Conservation (phyloP, 1,140 invertebrate genomes). For the Chlorops oryzae region DNA sequence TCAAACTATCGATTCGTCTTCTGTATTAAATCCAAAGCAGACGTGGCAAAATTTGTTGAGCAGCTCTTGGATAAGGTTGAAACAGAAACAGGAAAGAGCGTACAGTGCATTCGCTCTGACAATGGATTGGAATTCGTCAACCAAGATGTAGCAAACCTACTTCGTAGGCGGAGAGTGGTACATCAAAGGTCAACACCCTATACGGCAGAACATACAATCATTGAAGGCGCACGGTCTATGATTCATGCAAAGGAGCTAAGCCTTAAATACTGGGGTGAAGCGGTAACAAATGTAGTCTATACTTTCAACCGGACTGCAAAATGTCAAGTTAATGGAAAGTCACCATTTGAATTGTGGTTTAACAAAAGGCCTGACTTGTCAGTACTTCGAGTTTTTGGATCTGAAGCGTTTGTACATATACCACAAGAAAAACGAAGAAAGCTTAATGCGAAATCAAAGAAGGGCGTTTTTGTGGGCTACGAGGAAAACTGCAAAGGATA, state of each 20-base stretch:
- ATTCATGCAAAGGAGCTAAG: constrained; percentile 17
- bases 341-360: constrained; percentile 23
- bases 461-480: constrained; percentile 1
- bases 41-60: constrained; percentile 5
- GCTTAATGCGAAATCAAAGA: not conserved
- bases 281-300: constrained; percentile 20
- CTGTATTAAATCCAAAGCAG: constrained; percentile 31
- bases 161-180: too few relatives aligned
- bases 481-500: not conserved
- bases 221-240: constrained; percentile 39
- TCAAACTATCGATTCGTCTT: constrained; percentile 40
- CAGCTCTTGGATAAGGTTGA: not conserved
- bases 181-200: too few relatives aligned
- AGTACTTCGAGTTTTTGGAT: not conserved
- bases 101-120: not conserved
- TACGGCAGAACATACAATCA: too few relatives aligned
- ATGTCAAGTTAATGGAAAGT: constrained; percentile 18
- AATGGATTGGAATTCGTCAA: not conserved
- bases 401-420: not conserved
- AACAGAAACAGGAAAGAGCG: not conserved
- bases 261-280: not conserved
- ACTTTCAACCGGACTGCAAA: constrained; percentile 28
- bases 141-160: too few relatives aligned
- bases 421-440: too few relatives aligned
- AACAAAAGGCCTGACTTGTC: not conserved